Conservation (phyloP, 2,113 vertebrate genomes). For the Etheostoma spectabile region DNA sequence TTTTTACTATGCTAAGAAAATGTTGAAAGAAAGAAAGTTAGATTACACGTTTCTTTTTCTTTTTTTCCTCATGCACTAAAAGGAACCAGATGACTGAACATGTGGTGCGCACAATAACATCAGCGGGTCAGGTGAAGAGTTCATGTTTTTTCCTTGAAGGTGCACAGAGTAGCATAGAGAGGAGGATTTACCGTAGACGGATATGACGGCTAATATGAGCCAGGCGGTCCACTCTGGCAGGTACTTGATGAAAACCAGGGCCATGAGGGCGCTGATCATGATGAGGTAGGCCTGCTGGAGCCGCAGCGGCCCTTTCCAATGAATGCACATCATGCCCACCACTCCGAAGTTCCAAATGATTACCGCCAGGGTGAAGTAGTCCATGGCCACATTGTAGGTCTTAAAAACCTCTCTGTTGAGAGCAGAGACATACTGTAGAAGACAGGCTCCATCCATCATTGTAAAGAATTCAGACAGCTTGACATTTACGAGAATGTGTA, state of each 20-base stretch:
- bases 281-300: conserved; percentile 99
- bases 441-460: not conserved
- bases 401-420: conserved; percentile 94
- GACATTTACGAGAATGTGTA: conserved; percentile 1
- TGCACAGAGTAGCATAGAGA: not conserved
- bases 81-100: conserved; percentile 12
- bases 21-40: not conserved
- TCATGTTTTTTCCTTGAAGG: not conserved
- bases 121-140: not conserved
- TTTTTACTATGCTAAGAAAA: not conserved
- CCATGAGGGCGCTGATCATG: conserved; percentile 99
- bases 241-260: conserved; percentile 99
- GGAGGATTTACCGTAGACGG: conserved; percentile 90
- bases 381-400: conserved; percentile 98
- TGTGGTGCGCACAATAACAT: not conserved
- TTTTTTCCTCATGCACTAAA: not conserved
- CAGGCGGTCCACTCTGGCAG: conserved; percentile 98
- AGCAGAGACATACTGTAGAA: not conserved
- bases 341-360: conserved; percentile 99
- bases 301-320: conserved; percentile 97
- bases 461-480: not conserved
- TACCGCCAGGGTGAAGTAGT: conserved; percentile 93
- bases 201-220: conserved; percentile 98
- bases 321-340: conserved; percentile 98
- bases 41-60: not conserved